These are phyloP conservation scores for Hormiphora californensis DNA, from an alignment of 37 sponge, comb jelly and placozoan species.

Conservation along the genomic window DNA sequence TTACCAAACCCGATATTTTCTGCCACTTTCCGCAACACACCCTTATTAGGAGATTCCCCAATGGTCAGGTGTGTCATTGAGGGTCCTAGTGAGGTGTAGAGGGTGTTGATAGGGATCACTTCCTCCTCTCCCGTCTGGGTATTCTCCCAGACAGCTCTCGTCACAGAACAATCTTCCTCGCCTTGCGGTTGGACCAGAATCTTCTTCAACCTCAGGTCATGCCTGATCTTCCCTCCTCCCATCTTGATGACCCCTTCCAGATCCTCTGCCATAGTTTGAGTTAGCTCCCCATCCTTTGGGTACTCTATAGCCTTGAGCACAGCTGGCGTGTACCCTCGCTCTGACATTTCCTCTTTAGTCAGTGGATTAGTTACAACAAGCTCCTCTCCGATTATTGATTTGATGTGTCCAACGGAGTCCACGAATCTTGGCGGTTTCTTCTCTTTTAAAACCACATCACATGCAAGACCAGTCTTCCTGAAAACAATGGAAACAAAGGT, in stretches of 20 bases:
- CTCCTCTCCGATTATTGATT: not conserved
- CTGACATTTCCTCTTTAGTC: conserved; percentile 12
- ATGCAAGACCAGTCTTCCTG: no score
- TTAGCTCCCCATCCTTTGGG: not conserved
- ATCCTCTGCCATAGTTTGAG: not conserved
- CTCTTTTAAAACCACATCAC: no score
- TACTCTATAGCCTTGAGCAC: not conserved
- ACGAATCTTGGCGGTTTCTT: not conserved
- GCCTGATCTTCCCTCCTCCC: not conserved
- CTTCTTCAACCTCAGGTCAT: not conserved
- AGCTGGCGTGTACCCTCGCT: not conserved
- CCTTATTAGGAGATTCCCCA: not conserved
- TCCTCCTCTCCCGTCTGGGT: not conserved
- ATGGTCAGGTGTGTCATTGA: not conserved
- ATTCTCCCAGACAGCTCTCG: conserved; percentile 21
- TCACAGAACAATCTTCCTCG: conserved; percentile 11
- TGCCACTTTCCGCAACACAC: not conserved
- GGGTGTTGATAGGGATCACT: not conserved
- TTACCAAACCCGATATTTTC: not conserved
- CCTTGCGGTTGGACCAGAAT: not conserved
- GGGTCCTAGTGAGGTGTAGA: not conserved
- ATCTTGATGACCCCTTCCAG: not conserved
- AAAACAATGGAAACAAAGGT: no score
- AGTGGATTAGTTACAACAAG: not conserved
- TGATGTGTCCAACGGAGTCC: not conserved